phyloP scores from a whole-genome alignment of 2,888 invertebrate genomes.

The Matsumyia berberina region DNA sequence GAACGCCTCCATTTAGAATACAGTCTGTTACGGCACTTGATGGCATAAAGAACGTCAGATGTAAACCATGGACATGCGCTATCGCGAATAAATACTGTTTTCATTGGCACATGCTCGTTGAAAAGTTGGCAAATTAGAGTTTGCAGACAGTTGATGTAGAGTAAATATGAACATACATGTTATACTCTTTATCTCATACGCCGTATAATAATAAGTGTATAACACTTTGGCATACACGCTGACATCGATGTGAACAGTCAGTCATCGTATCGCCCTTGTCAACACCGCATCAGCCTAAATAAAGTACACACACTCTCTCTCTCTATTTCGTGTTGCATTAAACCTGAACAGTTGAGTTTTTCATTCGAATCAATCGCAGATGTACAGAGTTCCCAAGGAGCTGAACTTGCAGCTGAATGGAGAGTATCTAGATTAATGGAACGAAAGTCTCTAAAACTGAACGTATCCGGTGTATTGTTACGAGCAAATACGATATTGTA shows the following conservation, averaged over 20 bases:
- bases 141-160: conserved; percentile 4
- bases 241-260: no score
- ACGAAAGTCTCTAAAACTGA: background rate
- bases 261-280: no score
- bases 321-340: no score
- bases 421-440: conserved; percentile 7
- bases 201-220: no score
- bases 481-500: no score
- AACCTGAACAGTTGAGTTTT: background rate
- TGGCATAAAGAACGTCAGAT: background rate
- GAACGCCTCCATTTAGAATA: conserved; percentile 25
- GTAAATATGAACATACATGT: no score
- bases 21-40: conserved; percentile 13
- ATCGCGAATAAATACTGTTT: conserved; percentile 10
- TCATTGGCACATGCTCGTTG: background rate
- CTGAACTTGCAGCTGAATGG: background rate
- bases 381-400: background rate
- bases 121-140: no score
- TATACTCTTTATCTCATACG: no score
- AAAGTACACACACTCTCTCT: no score
- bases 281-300: no score
- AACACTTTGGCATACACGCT: no score
- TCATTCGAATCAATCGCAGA: background rate
- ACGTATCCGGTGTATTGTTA: background rate
- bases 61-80: conserved; percentile 15